Evolutionary conservation across 1,140 invertebrate genomes (phyloP).

Genomic region (Argopecten irradians): DNA sequence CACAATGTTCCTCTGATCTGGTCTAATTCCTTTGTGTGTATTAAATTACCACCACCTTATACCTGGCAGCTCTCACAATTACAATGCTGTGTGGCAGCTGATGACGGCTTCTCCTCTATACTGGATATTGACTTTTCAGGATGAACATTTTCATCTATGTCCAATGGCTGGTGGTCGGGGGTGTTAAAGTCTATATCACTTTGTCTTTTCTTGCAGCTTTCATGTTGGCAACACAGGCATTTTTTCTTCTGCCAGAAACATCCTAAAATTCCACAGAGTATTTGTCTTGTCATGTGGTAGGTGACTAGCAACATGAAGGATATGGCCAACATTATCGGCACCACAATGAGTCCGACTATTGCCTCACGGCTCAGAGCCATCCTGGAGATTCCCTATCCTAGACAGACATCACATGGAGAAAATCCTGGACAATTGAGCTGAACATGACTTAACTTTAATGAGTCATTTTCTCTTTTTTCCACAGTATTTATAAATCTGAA

Average conservation of each 20-base stretch:
- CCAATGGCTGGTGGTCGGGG: neutral
- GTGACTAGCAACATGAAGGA: conserved; percentile 15
- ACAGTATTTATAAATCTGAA: too few species aligned
- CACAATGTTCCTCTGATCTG: too few species aligned
- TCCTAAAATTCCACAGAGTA: conserved; percentile 26
- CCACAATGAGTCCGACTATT: neutral
- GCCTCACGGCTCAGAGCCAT: conserved; percentile 11
- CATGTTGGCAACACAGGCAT: conserved; percentile 19
- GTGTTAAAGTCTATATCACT: conserved; percentile 21
- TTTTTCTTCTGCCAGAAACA: conserved; percentile 30
- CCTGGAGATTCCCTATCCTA: neutral
- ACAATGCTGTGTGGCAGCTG: neutral
- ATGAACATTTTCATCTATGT: neutral
- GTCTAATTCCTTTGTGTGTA: too few species aligned
- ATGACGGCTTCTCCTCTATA: neutral
- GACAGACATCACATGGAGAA: neutral
- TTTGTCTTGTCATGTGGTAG: conserved; percentile 24
- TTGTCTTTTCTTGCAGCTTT: conserved; percentile 29
- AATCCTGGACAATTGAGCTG: neutral
- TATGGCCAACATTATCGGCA: neutral
- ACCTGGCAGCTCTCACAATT: neutral
- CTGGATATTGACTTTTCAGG: neutral
- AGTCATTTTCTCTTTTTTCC: too few species aligned
- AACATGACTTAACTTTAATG: neutral
- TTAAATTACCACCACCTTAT: too few species aligned